Percentiles rank a stretch among this genome's conserved stretches.
Evolutionary conservation across 2,797 vertebrate species (phyloP).

Genomic region (Epinephelus awoara): DNA sequence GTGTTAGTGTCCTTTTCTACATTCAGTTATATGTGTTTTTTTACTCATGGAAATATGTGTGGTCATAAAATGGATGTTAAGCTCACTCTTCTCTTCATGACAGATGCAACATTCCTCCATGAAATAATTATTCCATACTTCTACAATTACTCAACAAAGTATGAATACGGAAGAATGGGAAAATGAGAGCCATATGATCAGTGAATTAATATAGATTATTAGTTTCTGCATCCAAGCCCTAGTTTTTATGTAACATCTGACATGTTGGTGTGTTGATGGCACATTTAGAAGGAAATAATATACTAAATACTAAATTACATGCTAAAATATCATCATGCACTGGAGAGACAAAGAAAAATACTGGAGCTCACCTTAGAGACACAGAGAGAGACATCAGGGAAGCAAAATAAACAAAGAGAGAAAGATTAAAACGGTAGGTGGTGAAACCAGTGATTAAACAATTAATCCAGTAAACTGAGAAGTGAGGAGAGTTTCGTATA

Average conservation of each 20-base stretch:
- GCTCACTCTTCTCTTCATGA: background rate
- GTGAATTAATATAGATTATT: background rate
- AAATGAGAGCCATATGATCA: background rate
- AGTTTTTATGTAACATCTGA: background rate
- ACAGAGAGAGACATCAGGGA: background rate
- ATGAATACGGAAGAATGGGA: background rate
- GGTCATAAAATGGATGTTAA: background rate
- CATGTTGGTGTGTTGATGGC: background rate
- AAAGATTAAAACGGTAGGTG: background rate
- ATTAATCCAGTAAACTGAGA: background rate
- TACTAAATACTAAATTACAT: too few species aligned
- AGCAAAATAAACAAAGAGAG: background rate
- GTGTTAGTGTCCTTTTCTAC: too few species aligned
- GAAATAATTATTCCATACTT: too few species aligned
- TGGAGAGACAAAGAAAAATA: background rate
- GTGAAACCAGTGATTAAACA: too few species aligned
- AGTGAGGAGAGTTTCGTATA: too few species aligned
- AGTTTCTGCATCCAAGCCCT: background rate
- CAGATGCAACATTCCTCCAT: too few species aligned
- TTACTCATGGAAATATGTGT: background rate
- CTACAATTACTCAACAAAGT: background rate
- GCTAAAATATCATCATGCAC: too few species aligned
- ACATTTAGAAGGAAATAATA: background rate
- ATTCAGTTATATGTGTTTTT: too few species aligned
- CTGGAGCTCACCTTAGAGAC: background rate